These are phyloP conservation scores for Peromyscus attwateri DNA, from an alignment of 2,797 vertebrate species.

Conservation along the genomic window DNA sequence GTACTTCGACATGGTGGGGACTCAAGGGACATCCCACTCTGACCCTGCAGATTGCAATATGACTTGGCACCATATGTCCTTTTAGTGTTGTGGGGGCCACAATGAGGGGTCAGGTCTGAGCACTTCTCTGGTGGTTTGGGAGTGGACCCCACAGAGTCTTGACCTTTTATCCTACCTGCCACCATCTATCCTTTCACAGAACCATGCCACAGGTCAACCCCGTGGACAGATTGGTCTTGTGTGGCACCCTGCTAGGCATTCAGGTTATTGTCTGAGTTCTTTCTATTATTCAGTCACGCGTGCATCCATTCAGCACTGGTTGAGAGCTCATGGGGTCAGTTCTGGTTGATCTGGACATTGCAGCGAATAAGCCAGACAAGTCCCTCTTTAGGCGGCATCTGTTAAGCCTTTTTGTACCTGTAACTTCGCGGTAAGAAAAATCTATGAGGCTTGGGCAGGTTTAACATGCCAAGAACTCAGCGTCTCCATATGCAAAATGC, in stretches of 20 bases:
- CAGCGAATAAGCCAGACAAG: not conserved
- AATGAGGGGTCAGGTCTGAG: not conserved
- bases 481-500: not conserved
- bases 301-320: not conserved
- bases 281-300: not conserved
- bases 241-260: not conserved
- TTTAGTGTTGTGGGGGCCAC: not conserved
- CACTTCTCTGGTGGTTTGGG: not conserved
- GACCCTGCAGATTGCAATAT: not conserved
- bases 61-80: not conserved
- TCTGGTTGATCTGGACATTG: not conserved
- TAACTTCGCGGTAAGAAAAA: not conserved
- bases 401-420: not conserved
- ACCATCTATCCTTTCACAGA: not conserved
- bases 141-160: not conserved
- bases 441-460: not conserved
- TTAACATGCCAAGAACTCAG: not conserved
- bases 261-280: not conserved
- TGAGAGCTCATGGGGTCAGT: not conserved
- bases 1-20: fast-evolving
- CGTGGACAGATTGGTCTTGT: not conserved
- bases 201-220: not conserved
- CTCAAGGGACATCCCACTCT: not conserved
- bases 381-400: not conserved
- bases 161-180: not conserved